phyloP scores from a whole-genome alignment of 2,113 vertebrate species.

The Anoura caudifer region DNA sequence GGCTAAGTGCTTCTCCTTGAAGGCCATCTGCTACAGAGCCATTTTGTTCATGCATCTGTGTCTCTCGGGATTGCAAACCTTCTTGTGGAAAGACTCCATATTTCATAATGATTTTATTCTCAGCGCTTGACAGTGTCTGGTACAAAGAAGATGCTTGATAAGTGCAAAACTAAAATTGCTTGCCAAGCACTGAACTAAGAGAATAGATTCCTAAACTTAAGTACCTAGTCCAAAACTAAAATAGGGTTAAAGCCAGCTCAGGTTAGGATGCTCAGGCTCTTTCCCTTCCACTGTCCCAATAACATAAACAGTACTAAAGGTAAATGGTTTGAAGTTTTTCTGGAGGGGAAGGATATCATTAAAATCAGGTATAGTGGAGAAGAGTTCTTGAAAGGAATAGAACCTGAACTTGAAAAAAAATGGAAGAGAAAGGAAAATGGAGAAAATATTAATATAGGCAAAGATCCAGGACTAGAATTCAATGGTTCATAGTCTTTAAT shows the following conservation, averaged over 20 bases:
- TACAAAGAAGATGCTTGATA: neutral
- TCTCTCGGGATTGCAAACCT: neutral
- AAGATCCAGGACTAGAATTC: neutral
- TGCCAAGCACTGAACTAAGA: neutral
- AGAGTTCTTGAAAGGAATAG: neutral
- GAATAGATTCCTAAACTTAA: neutral
- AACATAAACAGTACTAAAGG: neutral
- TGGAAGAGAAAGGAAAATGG: neutral
- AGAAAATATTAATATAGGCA: neutral
- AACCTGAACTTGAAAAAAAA: neutral
- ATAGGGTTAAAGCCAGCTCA: neutral
- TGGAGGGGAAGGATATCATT: accelerated
- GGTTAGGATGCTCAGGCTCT: neutral
- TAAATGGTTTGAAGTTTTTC: neutral
- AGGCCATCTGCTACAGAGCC: neutral
- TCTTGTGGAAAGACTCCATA: neutral
- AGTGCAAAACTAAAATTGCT: neutral
- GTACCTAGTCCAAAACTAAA: neutral
- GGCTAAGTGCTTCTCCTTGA: neutral
- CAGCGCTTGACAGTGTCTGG: neutral
- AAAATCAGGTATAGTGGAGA: neutral
- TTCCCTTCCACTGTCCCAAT: neutral
- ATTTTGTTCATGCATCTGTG: neutral
- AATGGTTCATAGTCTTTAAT: neutral
- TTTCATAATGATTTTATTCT: neutral